Percentiles rank a stretch among this genome's conserved stretches.
phyloP scores from a whole-genome alignment of 1,140 invertebrate species.

The Brachionus rotundiformis region DNA sequence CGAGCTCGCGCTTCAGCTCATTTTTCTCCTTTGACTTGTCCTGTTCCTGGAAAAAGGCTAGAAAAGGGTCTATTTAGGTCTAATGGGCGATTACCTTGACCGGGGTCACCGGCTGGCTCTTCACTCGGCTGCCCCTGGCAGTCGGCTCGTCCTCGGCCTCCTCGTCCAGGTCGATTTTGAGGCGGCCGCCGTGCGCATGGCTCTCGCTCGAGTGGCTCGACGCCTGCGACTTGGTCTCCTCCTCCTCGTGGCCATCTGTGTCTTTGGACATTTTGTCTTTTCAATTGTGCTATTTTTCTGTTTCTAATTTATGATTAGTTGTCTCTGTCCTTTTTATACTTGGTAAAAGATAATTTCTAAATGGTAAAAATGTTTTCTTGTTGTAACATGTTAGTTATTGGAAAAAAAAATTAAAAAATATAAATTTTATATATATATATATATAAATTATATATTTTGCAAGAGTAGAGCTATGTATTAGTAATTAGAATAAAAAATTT shows the following conservation, averaged over 20 bases:
- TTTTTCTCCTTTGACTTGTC: neutral
- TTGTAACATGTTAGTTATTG: neutral
- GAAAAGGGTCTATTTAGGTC: neutral
- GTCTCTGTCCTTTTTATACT: neutral
- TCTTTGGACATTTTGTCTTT: neutral
- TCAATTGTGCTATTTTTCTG: neutral
- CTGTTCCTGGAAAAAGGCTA: neutral
- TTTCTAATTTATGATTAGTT: neutral
- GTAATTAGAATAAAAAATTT: slow-evolving; percentile 18
- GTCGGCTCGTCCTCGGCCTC: neutral
- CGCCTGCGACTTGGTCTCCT: neutral
- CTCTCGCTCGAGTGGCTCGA: slow-evolving; percentile 11
- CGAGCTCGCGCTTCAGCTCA: slow-evolving; percentile 6
- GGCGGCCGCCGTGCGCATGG: neutral
- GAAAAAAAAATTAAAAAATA: neutral
- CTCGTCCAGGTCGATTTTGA: slow-evolving; percentile 31
- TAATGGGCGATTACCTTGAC: neutral
- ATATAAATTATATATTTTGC: too few species aligned
- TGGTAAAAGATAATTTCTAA: neutral
- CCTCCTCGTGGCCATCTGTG: neutral
- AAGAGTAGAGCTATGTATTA: neutral
- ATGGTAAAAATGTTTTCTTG: neutral
- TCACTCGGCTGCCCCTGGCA: neutral
- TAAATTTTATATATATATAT: too few species aligned
- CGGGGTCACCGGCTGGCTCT: neutral